Percentiles rank a stretch among this genome's conserved stretches.
Evolutionary conservation across 1,140 invertebrate species (phyloP).

Genomic region (Drosophila equinoxialis): DNA sequence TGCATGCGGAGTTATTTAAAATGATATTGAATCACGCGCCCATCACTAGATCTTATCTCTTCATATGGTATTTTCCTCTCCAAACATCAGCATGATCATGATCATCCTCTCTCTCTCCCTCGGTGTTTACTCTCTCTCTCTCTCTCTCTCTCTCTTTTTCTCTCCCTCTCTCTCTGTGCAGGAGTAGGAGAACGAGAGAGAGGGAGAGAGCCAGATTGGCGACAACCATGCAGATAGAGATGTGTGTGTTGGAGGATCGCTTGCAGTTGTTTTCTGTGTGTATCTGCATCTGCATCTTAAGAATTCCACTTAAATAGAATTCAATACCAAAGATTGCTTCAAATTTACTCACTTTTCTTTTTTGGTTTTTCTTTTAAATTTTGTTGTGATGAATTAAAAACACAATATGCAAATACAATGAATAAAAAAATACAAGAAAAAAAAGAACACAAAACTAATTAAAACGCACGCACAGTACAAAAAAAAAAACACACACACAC

Average conservation of each 20-base stretch:
- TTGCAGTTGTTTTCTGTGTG: conserved; percentile 15
- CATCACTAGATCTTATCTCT: conserved; percentile 15
- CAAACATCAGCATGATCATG: neutral
- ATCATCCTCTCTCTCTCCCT: neutral
- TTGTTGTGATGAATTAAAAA: conserved; percentile 38
- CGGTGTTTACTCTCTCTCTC: too few relatives aligned
- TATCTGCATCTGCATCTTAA: conserved; percentile 2
- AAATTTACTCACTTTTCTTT: conserved; percentile 45
- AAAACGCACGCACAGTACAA: conserved; percentile 61
- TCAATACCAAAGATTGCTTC: neutral
- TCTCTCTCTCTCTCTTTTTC: neutral
- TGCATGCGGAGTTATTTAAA: too few relatives aligned
- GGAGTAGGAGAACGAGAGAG: neutral
- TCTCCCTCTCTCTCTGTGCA: neutral
- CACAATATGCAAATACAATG: conserved; percentile 32
- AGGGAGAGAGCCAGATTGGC: neutral
- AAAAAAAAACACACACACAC: conserved; percentile 60
- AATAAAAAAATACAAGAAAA: conserved; percentile 48
- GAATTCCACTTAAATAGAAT: conserved; percentile 1
- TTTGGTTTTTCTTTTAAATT: conserved; percentile 16
- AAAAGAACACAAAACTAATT: conserved; percentile 59
- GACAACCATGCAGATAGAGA: neutral
- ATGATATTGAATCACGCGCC: neutral
- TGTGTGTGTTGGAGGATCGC: conserved; percentile 6
- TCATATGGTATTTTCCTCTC: conserved; percentile 18